Conservation (phyloP, 2,888 invertebrate species). For the Phoronis australis region DNA sequence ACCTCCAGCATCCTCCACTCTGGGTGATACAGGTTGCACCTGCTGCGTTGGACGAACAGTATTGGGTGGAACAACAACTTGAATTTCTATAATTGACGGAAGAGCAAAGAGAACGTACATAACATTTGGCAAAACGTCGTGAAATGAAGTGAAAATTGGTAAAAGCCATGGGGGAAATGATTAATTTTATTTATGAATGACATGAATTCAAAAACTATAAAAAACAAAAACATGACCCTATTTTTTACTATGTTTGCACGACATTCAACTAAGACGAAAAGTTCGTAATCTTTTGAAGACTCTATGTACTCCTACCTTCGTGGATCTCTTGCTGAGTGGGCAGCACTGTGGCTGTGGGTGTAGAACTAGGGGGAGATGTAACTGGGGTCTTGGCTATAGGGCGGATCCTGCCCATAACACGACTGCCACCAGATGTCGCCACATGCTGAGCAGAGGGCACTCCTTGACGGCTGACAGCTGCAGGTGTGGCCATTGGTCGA, state of each 20-base stretch:
- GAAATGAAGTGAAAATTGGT: neutral
- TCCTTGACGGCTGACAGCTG: conserved; percentile 31
- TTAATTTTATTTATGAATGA: no score
- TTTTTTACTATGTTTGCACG: neutral
- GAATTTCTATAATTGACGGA: neutral
- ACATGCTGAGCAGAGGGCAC: conserved; percentile 32
- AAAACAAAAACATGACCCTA: neutral
- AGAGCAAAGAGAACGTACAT: neutral
- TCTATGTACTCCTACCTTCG: conserved; percentile 23
- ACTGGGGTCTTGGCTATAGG: conserved; percentile 71
- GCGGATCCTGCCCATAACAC: conserved; percentile 85
- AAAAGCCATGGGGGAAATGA: neutral
- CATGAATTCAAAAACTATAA: neutral
- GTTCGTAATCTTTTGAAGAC: neutral
- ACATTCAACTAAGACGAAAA: neutral
- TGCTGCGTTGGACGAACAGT: conserved; percentile 39
- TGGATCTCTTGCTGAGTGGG: conserved; percentile 34
- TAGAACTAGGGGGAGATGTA: conserved; percentile 22
- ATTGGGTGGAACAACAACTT: no score
- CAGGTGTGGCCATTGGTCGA: conserved; percentile 80
- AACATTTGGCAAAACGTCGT: neutral
- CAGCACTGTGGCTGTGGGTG: conserved; percentile 50
- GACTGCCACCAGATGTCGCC: conserved; percentile 54
- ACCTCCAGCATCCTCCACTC: conserved; percentile 21
- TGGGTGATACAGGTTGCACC: conserved; percentile 47